Evolutionary conservation across 2,797 vertebrate genomes (phyloP), one percentile per base, ranked within the genome.

Genomic region (Urocyon cinereoargenteus): DNA sequence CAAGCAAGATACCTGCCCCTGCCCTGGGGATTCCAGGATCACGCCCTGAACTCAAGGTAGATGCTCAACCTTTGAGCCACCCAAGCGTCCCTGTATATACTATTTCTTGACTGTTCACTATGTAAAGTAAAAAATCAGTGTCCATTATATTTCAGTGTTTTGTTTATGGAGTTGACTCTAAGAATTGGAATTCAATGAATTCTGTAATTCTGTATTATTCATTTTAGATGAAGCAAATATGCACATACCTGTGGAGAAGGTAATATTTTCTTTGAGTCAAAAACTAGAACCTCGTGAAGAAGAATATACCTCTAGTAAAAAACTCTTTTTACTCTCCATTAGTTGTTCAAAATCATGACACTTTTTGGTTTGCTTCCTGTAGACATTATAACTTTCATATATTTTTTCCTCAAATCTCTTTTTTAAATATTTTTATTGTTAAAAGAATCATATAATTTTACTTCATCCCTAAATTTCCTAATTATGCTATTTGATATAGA

Each of bases 171-270:
- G 31, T 64, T 64, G 26, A 90, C 70, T 70, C 10, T 89, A 61
- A 94, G 57, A 75, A 77, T 36, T 89, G n/a, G 79, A 96, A 82
- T 89, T 86, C 5, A 66, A 66, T 21, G 59, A 57, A 49, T 88
- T 57, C 18, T 53, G 18, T 12, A 83, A 91, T n/a, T n/a, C n/a
- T n/a, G 78, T 73, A n/a, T 81, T 64, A 88, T 59, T 89, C 16
- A 62, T 10, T 62, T 85, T 66, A 87, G 31, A 84, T 22, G 22
- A 96, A 72, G 12, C 22, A 31, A 78, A 5, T 40, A 5, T 55
- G 28, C 86, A 84, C 34, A 4, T 15, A 81, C 28, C 22, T 68
- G 51, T 93, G 31, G 8, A 62, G 6, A 90, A 55, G 24, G 4
- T 31, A 70, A 82, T 89, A 21, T 36, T 96, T 73, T 90, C 68